phyloP scores from a whole-genome alignment of 2,113 vertebrate species.

The Platichthys stellatus region DNA sequence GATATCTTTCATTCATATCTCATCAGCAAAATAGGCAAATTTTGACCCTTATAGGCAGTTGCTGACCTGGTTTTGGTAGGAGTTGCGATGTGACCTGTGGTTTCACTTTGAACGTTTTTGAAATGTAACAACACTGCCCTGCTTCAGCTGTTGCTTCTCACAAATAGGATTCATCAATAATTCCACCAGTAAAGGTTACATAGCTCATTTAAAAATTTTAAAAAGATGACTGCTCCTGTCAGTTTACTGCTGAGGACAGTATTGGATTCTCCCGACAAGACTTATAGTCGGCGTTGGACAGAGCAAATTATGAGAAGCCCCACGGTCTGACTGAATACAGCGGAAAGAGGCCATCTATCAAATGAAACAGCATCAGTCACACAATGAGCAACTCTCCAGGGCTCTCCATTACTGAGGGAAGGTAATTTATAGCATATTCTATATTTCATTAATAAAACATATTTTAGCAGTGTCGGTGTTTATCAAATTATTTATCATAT shows the following conservation, averaged over 20 bases:
- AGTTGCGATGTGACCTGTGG: background rate
- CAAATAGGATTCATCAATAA: background rate
- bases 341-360: constrained; percentile 21
- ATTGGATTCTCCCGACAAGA: background rate
- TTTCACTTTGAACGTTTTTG: background rate
- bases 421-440: too few relatives aligned
- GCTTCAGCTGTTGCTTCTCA: too few relatives aligned
- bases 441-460: too few relatives aligned
- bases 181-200: background rate
- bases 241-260: background rate
- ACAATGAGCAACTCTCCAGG: constrained; percentile 9
- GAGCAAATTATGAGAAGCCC: constrained; percentile 22
- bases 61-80: background rate
- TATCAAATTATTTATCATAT: too few relatives aligned
- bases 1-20: too few relatives aligned
- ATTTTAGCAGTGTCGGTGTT: too few relatives aligned
- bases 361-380: constrained; percentile 25
- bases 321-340: constrained; percentile 6
- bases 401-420: constrained; percentile 33
- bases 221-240: background rate
- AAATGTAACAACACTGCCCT: too few relatives aligned
- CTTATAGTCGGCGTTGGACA: constrained; percentile 4
- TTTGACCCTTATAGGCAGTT: too few relatives aligned
- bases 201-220: background rate
- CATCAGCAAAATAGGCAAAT: too few relatives aligned